Evolutionary conservation across 2,113 vertebrate genomes (phyloP).

Genomic region (Garra rufa): DNA sequence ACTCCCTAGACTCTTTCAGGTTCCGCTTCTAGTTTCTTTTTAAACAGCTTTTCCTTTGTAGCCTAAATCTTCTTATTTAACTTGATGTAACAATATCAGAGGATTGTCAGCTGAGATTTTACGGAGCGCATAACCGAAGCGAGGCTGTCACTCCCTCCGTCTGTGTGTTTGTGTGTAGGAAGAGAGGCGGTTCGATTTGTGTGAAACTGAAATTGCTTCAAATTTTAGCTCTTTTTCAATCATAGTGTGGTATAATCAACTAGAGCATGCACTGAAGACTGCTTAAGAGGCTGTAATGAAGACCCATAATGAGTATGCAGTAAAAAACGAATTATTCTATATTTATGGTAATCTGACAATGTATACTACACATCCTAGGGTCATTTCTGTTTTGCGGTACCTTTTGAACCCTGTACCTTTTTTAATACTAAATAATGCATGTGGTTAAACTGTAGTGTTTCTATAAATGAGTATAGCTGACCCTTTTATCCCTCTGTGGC

Average conservation of each 20-base stretch:
- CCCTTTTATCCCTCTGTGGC: neutral
- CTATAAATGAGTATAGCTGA: neutral
- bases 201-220: constrained; percentile 28
- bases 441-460: neutral
- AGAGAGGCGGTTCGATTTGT: constrained; percentile 29
- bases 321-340: neutral
- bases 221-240: constrained; percentile 36
- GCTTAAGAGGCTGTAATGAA: constrained; percentile 29
- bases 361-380: neutral
- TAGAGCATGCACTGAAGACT: neutral
- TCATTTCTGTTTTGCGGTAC: neutral
- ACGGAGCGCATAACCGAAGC: neutral
- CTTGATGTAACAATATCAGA: constrained; percentile 34
- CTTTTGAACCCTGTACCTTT: neutral
- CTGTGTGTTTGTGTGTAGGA: constrained; percentile 41
- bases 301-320: constrained; percentile 10
- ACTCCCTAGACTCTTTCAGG: constrained; percentile 1
- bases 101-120: constrained; percentile 44
- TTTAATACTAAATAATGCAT: neutral
- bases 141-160: constrained; percentile 11
- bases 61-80: constrained; percentile 27
- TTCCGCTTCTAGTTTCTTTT: constrained; percentile 39
- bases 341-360: constrained; percentile 10
- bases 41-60: constrained; percentile 33
- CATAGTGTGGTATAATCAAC: constrained; percentile 24